Base-by-base conservation (phyloP, 2,797 vertebrate genomes). In the Salarias fasciatus region DNA sequence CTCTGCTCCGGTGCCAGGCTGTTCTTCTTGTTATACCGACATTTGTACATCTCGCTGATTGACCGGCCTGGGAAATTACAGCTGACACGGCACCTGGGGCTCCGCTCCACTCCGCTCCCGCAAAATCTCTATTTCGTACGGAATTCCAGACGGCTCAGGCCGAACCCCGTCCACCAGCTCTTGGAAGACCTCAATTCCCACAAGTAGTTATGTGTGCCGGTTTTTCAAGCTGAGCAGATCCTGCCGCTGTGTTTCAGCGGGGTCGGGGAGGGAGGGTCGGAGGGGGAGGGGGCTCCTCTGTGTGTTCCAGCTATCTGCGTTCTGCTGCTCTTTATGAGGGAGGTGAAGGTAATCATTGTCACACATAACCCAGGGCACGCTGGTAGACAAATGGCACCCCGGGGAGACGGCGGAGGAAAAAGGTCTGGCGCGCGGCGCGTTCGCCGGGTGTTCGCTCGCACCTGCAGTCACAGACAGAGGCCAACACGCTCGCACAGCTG, bases 311-410 rank as follows among this genome's bases (percentile, higher is more conserved):
- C 72, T 72, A 75, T 81, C 71, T 30, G 63, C 52, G 56, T 54
- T 73, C 56, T 63, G 68, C 63, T 47, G 60, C 72, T 70, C 63
- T 75, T 84, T 84, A 66, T 45, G 69, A 63, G 42, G 49, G 74
- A 83, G 70, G 59, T 82, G 82, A 81, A 72, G 73, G 79, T 80
- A 82, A 90, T 88, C 69, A 83, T 66, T 79, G 68, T 81, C 77
- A 80, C 83, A 79, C 53, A 71, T 72, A 66, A 63, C 74, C 62
- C 29, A 1, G 44, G 45, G 63, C 44, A 51, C 68, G 44, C 48
- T 66, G 80, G 54, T 55, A 64, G 53, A 69, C 54, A 79, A 79
- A 82, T 11, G 40, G 55, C 63, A 61, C 75, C 75, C 67, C 43
- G 40, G 76, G 78, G 82, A 72, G 48, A 72, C 18, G 7, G 50